These are phyloP conservation scores for Lepus townsendii DNA, from an alignment of 2,797 vertebrate species.

Conservation along the genomic window DNA sequence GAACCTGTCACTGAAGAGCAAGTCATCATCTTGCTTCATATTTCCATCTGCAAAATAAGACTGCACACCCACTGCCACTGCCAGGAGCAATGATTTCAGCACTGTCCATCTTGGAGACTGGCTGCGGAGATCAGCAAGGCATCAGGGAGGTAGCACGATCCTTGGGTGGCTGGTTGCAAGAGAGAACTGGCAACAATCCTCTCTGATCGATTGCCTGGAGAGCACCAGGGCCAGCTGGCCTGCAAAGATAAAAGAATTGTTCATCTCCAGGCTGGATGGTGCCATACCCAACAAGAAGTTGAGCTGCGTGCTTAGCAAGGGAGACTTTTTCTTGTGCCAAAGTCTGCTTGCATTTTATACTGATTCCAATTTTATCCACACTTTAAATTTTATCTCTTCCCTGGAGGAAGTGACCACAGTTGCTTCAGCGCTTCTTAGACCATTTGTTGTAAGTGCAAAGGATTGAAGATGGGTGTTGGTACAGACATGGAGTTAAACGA, in stretches of 20 bases:
- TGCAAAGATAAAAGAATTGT: conserved; percentile 68
- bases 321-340: conserved; percentile 29
- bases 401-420: conserved; percentile 42
- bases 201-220: conserved; percentile 71
- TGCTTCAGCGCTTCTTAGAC: conserved; percentile 40
- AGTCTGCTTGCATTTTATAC: conserved; percentile 7
- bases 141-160: not conserved
- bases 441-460: conserved; percentile 48
- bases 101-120: not conserved
- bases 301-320: not conserved
- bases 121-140: conserved; percentile 2
- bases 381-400: conserved; percentile 61
- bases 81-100: not conserved
- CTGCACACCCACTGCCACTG: not conserved
- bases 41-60: conserved; percentile 56
- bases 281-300: conserved; percentile 23
- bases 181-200: conserved; percentile 60
- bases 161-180: conserved; percentile 42
- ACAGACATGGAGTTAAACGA: not conserved
- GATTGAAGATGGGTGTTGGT: not conserved
- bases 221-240: conserved; percentile 61
- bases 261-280: conserved; percentile 48
- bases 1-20: not conserved
- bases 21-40: not conserved
- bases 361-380: conserved; percentile 56